Evolutionary conservation across 2,888 invertebrate genomes (phyloP).

Genomic region (Bhutanitis thaidina): DNA sequence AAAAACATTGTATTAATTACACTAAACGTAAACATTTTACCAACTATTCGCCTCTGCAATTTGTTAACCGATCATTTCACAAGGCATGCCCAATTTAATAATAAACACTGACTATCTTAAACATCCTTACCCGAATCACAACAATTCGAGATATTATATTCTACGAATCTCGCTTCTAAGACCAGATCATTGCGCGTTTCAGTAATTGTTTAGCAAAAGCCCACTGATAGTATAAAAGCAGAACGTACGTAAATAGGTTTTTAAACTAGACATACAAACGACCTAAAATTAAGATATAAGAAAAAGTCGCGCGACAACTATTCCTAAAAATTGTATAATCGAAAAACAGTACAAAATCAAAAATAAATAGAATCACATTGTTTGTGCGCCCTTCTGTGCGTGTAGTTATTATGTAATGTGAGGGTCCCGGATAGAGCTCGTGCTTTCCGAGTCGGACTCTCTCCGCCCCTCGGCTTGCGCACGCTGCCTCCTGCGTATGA

Average conservation of each 20-base stretch:
- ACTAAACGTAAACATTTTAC: slow-evolving; percentile 4
- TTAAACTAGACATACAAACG: slow-evolving; percentile 55
- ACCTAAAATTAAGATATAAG: slow-evolving; percentile 36
- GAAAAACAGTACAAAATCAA: slow-evolving; percentile 68
- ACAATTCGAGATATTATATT: not conserved
- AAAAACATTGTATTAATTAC: slow-evolving; percentile 5
- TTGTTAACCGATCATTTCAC: slow-evolving; percentile 36
- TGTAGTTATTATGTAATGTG: slow-evolving; percentile 72
- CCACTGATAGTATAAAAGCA: slow-evolving; percentile 41
- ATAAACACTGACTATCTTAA: not conserved
- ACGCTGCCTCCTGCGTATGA: slow-evolving; percentile 30
- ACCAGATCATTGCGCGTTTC: slow-evolving; percentile 8
- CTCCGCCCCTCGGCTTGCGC: slow-evolving; percentile 39
- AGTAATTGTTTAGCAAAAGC: slow-evolving; percentile 32
- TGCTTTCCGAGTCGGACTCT: slow-evolving; percentile 34
- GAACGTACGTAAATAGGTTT: slow-evolving; percentile 32
- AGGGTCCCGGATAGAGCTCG: slow-evolving; percentile 54
- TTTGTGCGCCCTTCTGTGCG: slow-evolving; percentile 80
- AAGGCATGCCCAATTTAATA: slow-evolving; percentile 27
- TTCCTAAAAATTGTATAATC: slow-evolving; percentile 73
- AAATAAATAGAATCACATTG: slow-evolving; percentile 77
- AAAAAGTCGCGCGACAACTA: slow-evolving; percentile 61
- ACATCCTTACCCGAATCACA: not conserved
- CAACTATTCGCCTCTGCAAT: slow-evolving; percentile 3
- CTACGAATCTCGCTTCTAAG: slow-evolving; percentile 10